These are phyloP conservation scores for Sparus aurata DNA, from an alignment of 2,797 vertebrate species.

Conservation along the genomic window DNA sequence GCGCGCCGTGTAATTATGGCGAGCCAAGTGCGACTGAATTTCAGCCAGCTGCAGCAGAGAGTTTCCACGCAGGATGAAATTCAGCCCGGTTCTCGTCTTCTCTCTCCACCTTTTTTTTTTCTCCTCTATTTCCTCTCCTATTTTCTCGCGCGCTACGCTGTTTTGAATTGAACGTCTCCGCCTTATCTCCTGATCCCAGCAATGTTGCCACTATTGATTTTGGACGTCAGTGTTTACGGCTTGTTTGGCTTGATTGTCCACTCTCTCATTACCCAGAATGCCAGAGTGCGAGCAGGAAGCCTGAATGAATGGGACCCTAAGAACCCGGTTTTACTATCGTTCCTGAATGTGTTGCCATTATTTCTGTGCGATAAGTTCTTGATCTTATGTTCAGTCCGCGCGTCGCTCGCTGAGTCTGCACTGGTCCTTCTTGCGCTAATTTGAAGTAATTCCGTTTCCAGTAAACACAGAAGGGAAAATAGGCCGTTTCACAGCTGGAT, in stretches of 20 bases:
- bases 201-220: no score
- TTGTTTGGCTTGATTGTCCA: background rate
- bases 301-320: background rate
- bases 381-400: background rate
- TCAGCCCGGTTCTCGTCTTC: background rate
- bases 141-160: background rate
- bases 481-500: background rate
- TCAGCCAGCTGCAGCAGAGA: background rate
- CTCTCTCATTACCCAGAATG: background rate
- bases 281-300: background rate
- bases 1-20: background rate
- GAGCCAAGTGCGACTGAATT: background rate
- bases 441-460: background rate
- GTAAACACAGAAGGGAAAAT: no score
- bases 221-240: background rate
- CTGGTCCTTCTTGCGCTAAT: background rate
- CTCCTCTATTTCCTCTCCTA: background rate
- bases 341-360: background rate
- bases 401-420: background rate
- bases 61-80: background rate
- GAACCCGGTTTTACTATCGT: background rate
- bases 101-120: background rate
- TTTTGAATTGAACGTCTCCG: background rate
- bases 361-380: background rate
- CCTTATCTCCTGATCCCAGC: background rate